Evolutionary conservation across 1,140 invertebrate species (phyloP), one percentile per base, ranked within the genome.

Genomic region (Bombyx mori): DNA sequence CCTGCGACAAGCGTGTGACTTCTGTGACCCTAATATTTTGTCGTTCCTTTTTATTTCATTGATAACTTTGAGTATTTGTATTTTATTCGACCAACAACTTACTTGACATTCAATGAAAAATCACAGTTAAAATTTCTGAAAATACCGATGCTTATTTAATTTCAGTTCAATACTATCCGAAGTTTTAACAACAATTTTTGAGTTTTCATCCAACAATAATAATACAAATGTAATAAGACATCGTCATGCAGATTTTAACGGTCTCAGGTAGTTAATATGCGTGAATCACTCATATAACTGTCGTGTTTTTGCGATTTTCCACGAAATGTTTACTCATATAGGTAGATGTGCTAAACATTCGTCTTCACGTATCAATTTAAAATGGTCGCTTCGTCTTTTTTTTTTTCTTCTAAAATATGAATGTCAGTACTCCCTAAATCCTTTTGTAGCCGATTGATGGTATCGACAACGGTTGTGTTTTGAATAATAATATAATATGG

Each of bases 271-370:
- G 71, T 71, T 63, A 71, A 69, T 51, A 66, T 64, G 68, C 65
- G 75, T 83, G 80, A 83, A 77, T 83, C 82, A 86, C 66, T 74
- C 69, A 74, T 74, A 77, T 81, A 83, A 86, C 80, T 86, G 80
- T 83, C 73, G 60, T 71, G 73, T 82, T 81, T 82, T 77, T 73
- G 69, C 68, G 65, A 72, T 72, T 77, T 77, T 76, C 73, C 63
- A 70, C 68, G 66, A 65, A 67, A 60, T 77, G 67, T 82, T 78
- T 81, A 68, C 67, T 82, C 71, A 73, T 74, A 68, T 68, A 64
- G 51, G 64, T 59, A 64, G 51, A 65, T 59, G 63, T 75, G 79
- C 71, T 83, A 83, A 86, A 61, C 75, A 70, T 62, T 63, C 58
- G 26, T 12, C 51, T 58, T 58, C 50, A 60, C 54, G 52, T 61